phyloP scores from a whole-genome alignment of 2,888 invertebrate genomes.

The Micropterix aruncella region DNA sequence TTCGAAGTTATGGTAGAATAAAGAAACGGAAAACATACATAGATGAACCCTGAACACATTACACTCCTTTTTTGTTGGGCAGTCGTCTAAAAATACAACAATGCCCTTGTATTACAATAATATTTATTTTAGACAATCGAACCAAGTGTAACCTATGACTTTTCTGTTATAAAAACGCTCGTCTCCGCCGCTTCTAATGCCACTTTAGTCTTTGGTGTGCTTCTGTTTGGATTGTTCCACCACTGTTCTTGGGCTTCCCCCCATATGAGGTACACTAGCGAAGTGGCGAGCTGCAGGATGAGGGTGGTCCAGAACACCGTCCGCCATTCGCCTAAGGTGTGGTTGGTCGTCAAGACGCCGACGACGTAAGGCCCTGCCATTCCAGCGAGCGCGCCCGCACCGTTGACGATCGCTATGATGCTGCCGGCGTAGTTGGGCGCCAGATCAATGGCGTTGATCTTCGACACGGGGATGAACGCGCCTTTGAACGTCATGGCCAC shows the following conservation, averaged over 20 bases:
- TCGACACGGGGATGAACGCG: slow-evolving; percentile 55
- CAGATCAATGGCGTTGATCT: slow-evolving; percentile 51
- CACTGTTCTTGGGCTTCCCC: slow-evolving; percentile 58
- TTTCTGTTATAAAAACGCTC: no score
- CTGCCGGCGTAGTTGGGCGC: slow-evolving; percentile 54
- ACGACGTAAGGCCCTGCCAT: slow-evolving; percentile 55
- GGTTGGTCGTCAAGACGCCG: slow-evolving; percentile 48
- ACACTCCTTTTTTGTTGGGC: no score
- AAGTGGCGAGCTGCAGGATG: slow-evolving; percentile 46
- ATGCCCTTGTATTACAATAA: no score
- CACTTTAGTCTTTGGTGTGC: no score
- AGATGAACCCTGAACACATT: no score
- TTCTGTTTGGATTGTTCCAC: no score
- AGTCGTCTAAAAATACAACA: no score
- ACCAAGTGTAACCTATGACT: no score
- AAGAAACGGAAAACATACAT: no score
- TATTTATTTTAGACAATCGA: no score
- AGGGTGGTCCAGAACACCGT: slow-evolving; percentile 62
- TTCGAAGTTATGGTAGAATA: no score
- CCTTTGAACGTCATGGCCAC: slow-evolving; percentile 58
- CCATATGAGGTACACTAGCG: slow-evolving; percentile 47
- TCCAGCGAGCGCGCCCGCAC: slow-evolving; percentile 57
- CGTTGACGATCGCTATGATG: slow-evolving; percentile 55
- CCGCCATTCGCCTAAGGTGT: slow-evolving; percentile 49
- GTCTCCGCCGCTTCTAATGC: no score